Conservation (phyloP, 2,888 invertebrate species). For the Drosophila demipolita region DNA sequence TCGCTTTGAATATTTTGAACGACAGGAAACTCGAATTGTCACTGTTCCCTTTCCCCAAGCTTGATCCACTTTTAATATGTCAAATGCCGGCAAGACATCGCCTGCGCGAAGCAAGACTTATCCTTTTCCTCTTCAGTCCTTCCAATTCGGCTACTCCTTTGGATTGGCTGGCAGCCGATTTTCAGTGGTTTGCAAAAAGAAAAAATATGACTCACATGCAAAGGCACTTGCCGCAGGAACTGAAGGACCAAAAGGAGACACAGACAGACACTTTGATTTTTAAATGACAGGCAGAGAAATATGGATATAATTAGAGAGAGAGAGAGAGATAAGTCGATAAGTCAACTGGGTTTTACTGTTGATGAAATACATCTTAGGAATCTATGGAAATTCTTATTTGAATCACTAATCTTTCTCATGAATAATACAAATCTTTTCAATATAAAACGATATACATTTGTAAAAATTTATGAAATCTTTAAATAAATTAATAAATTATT, state of each 20-base stretch:
- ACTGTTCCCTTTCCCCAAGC: background rate
- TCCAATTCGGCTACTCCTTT: background rate
- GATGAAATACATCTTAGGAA: conserved; percentile 1
- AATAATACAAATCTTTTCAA: background rate
- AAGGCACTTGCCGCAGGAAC: conserved; percentile 54
- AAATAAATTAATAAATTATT: too few species aligned
- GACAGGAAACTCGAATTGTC: conserved; percentile 55
- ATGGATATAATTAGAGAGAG: background rate
- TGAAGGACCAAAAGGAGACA: conserved; percentile 3
- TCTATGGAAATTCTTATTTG: background rate
- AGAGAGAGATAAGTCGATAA: background rate
- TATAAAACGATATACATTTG: background rate
- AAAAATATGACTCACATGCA: conserved; percentile 42
- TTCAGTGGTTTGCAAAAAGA: conserved; percentile 10
- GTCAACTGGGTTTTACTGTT: conserved; percentile 1
- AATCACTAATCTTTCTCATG: background rate
- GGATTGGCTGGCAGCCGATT: background rate
- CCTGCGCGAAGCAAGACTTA: background rate
- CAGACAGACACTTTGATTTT: background rate
- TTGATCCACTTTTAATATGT: conserved; percentile 75
- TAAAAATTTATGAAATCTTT: background rate
- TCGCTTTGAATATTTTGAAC: conserved; percentile 55
- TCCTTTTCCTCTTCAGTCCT: background rate
- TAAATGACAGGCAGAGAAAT: background rate
- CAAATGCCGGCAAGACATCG: conserved; percentile 41